Base-by-base conservation (phyloP, 2,113 vertebrate species). In the Colius striatus region DNA sequence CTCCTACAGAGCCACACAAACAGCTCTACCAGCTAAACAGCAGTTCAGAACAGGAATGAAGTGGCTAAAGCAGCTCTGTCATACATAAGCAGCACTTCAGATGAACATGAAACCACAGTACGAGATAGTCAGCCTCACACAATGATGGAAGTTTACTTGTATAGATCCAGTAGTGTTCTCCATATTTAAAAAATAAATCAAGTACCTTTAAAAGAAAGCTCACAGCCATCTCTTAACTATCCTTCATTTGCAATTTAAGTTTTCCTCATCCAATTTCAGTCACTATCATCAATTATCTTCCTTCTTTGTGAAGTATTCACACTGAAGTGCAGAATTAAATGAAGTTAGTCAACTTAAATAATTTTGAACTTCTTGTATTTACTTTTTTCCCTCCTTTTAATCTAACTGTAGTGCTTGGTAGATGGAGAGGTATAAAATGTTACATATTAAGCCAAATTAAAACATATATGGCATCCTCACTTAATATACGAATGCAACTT, bases 341-440 rank as follows among this genome's bases (percentile, higher is more conserved):
- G 30, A 80, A 92, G 75, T 90, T 86, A 90, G 76, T 90, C 73
- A 84, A 90, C 30, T 72, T 72, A 79, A 0, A 9, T 62, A n/a
- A 84, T 72, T 91, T 55, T 83, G 51, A 95, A 57, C 85, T 92
- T 95, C 74, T 86, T 36, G 32, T 58, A 71, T 73, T 80, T 91
- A 71, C 23, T 51, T 51, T 75, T 79, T 57, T 60, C 66, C 80
- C 54, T 95, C 92, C 82, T 75, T 63, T 51, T 83, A 88, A 66
- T 67, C 53, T 96, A 93, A 84, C 57, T 84, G 77, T 87, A 96
- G 96, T 77, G 90, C 97, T 92, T 4, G 4, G 78, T 89, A 93
- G 81, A 62, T 82, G 87, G 63, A 96, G 97, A 97, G 97, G 97
- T 97, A 95, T 80, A 67, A 92, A 67, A 84, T 36, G 50, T 92